Evolutionary conservation across 2,888 invertebrate genomes (phyloP).

Genomic region (Nomada lathburiana): DNA sequence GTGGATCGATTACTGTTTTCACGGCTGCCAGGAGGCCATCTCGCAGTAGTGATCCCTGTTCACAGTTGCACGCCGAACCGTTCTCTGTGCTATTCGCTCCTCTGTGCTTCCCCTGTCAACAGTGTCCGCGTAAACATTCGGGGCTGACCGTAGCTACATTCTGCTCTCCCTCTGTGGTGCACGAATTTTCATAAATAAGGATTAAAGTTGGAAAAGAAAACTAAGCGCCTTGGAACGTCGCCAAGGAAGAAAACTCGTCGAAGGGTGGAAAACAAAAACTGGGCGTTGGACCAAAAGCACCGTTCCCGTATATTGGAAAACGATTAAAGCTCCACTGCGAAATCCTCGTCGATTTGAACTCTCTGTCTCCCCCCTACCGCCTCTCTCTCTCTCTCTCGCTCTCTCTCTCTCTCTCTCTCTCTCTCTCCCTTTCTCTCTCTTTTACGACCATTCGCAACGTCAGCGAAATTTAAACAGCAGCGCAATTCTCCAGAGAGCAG

Average conservation of each 20-base stretch:
- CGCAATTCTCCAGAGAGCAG: background rate
- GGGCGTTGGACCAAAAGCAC: slow-evolving; percentile 54
- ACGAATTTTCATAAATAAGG: background rate
- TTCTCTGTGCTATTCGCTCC: background rate
- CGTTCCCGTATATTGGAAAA: slow-evolving; percentile 18
- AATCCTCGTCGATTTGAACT: background rate
- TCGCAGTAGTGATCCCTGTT: too few species aligned
- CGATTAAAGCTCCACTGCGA: slow-evolving; percentile 21
- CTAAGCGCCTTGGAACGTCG: slow-evolving; percentile 19
- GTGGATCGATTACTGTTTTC: too few species aligned
- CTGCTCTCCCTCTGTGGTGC: background rate
- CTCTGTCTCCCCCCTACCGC: background rate
- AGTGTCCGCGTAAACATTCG: background rate
- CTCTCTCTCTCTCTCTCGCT: too few species aligned
- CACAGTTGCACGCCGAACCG: too few species aligned
- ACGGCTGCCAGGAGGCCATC: too few species aligned
- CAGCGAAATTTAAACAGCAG: background rate
- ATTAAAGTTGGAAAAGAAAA: background rate
- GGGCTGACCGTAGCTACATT: background rate
- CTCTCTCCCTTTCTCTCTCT: background rate
- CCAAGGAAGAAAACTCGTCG: slow-evolving; percentile 8
- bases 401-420: background rate
- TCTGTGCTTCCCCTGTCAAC: background rate
- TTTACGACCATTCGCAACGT: background rate
- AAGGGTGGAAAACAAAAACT: slow-evolving; percentile 41